A percentile compares a stretch with the other conserved stretches of the same genome.
phyloP scores from a whole-genome alignment of 2,113 vertebrate species.

The Notarius quadriscutis region DNA sequence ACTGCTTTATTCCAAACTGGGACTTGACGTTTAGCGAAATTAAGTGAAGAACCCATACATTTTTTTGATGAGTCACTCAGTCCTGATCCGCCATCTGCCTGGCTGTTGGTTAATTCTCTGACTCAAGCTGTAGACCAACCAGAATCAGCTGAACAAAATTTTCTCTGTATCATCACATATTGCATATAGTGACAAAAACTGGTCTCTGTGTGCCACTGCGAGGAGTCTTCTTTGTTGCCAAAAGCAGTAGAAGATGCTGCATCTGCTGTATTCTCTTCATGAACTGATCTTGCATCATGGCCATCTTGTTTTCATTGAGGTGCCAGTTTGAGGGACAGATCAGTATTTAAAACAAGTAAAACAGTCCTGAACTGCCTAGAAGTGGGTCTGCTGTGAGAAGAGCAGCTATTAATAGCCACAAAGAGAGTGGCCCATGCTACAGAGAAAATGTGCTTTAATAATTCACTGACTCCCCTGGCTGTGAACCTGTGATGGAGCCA shows the following conservation, averaged over 20 bases:
- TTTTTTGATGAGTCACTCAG: slow-evolving; percentile 39
- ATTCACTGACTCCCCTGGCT: slow-evolving; percentile 65
- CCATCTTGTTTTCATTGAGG: background rate
- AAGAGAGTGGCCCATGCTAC: slow-evolving; percentile 54
- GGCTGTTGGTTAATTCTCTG: background rate
- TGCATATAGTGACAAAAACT: background rate
- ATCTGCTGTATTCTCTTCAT: background rate
- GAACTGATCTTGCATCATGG: background rate
- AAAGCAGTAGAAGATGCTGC: background rate
- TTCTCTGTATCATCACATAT: background rate
- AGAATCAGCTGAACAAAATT: background rate
- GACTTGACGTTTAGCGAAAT: slow-evolving; percentile 4
- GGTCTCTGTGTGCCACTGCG: background rate
- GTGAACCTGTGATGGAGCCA: slow-evolving; percentile 49
- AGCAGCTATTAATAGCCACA: slow-evolving; percentile 73
- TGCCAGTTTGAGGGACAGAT: background rate
- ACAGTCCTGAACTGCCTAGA: background rate
- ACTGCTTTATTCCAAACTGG: background rate
- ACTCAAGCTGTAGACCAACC: background rate
- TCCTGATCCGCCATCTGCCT: background rate
- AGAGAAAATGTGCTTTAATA: slow-evolving; percentile 74
- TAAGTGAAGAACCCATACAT: background rate
- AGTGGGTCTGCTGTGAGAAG: slow-evolving; percentile 8
- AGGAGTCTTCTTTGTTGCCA: background rate
- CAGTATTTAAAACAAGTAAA: slow-evolving; percentile 20